These are phyloP conservation scores for Scaptomyza cyrtandrae DNA, from an alignment of 2,888 invertebrate species.

Conservation along the genomic window DNA sequence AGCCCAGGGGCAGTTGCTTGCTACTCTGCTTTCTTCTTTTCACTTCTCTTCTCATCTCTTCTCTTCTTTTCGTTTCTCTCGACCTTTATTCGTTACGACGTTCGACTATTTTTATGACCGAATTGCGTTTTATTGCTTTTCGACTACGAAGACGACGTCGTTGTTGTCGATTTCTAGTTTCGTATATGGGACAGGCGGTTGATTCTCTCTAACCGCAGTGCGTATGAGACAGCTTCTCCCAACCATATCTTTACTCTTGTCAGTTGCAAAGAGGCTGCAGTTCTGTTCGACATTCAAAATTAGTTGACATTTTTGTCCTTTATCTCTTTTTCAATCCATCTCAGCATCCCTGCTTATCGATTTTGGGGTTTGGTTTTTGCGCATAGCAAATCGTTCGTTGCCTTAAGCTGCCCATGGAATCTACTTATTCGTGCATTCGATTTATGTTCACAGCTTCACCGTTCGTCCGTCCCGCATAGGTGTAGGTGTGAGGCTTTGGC, in stretches of 20 bases:
- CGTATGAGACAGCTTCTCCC: slow-evolving; percentile 38
- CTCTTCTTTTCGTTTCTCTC: slow-evolving; percentile 13
- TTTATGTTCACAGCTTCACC: slow-evolving; percentile 36
- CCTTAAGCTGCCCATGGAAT: slow-evolving; percentile 65
- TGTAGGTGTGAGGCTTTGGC: slow-evolving; percentile 69
- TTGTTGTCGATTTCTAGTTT: slow-evolving; percentile 36
- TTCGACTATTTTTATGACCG: slow-evolving; percentile 80
- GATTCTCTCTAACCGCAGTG: slow-evolving; percentile 33
- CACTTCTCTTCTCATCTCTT: neutral
- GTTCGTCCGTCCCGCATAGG: slow-evolving; percentile 21
- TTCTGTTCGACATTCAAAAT: slow-evolving; percentile 66
- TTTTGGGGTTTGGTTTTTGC: slow-evolving; percentile 46
- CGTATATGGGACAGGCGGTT: slow-evolving; percentile 45
- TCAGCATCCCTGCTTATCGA: slow-evolving; percentile 68
- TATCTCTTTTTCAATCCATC: slow-evolving; percentile 16
- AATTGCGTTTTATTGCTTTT: slow-evolving; percentile 81
- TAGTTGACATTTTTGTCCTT: slow-evolving; percentile 67
- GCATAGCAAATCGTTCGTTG: slow-evolving; percentile 71
- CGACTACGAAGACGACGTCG: slow-evolving; percentile 12
- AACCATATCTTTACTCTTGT: slow-evolving; percentile 1
- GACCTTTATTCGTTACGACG: slow-evolving; percentile 56
- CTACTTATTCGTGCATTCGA: slow-evolving; percentile 53
- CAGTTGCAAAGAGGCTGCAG: slow-evolving; percentile 19
- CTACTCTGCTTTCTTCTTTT: slow-evolving; percentile 11
- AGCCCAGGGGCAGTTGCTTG: slow-evolving; percentile 35